A percentile compares a stretch with the other conserved stretches of the same genome.
These are phyloP conservation scores for Pachycephus smyrnensis DNA, from an alignment of 2,888 invertebrate species.

Conservation along the genomic window DNA sequence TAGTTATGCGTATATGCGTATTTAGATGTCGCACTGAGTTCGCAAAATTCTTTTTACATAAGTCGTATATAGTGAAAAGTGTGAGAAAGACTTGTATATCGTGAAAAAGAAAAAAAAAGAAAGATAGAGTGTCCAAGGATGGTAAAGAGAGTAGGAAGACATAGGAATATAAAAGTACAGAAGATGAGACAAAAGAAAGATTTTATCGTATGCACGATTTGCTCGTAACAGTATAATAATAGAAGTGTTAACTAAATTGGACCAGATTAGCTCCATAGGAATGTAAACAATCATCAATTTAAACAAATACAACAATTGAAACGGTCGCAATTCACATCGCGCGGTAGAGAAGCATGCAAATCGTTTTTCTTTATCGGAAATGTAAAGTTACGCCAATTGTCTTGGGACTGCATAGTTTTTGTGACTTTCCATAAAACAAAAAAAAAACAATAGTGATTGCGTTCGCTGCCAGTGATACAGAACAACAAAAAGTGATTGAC, in stretches of 20 bases:
- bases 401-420: not conserved
- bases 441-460: not conserved
- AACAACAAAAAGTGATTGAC: not conserved
- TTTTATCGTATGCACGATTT: not conserved
- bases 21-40: constrained; percentile 29
- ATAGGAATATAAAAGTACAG: constrained; percentile 10
- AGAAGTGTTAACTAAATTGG: constrained; percentile 21
- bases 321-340: not conserved
- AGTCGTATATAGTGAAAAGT: constrained; percentile 22
- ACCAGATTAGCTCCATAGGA: constrained; percentile 45
- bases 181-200: not conserved
- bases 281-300: constrained; percentile 44
- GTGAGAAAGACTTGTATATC: constrained; percentile 4
- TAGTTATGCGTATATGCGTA: constrained; percentile 21
- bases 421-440: not conserved
- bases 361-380: not conserved
- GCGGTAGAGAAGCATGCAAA: not conserved
- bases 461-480: not conserved
- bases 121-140: constrained; percentile 16
- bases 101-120: constrained; percentile 13
- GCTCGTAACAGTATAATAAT: not conserved
- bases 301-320: not conserved
- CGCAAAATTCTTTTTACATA: constrained; percentile 19
- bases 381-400: not conserved
- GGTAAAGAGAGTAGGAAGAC: not conserved